Percentiles rank a stretch among this genome's conserved stretches.
Evolutionary conservation across 2,113 vertebrate genomes (phyloP).

Genomic region (Tenrec ecaudatus): DNA sequence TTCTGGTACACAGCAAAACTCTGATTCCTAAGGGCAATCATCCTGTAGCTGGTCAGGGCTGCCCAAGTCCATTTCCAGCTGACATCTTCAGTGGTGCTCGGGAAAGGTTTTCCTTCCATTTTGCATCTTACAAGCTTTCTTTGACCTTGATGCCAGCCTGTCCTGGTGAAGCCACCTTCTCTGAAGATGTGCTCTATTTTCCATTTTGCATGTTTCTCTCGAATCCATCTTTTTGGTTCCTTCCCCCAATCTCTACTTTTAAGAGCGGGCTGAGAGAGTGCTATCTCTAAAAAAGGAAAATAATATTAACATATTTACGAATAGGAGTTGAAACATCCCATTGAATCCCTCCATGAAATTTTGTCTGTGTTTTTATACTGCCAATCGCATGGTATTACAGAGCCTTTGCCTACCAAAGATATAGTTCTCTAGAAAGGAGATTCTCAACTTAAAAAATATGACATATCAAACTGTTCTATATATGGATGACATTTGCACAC

Average conservation of each 20-base stretch:
- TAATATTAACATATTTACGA: neutral
- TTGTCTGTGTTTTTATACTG: neutral
- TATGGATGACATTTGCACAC: neutral
- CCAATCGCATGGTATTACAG: neutral
- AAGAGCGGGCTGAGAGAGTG: neutral
- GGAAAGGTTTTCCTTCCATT: neutral
- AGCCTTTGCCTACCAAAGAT: neutral
- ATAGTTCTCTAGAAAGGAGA: neutral
- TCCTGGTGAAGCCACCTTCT: too few relatives aligned
- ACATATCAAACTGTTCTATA: neutral
- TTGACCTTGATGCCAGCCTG: neutral
- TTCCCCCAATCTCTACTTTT: neutral
- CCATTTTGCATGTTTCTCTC: neutral
- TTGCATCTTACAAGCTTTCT: neutral
- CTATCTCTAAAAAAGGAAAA: neutral
- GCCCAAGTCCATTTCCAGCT: neutral
- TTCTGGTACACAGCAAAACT: neutral
- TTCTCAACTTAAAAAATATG: neutral
- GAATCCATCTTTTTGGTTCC: conserved; percentile 7
- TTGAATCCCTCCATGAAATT: neutral
- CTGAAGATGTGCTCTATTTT: neutral
- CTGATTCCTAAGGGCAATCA: neutral
- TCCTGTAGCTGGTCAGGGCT: neutral
- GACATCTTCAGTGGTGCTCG: neutral
- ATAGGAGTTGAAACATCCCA: neutral